phyloP scores from a whole-genome alignment of 35 echinoderm and acorn worm genomes.

The Anneissia japonica region DNA sequence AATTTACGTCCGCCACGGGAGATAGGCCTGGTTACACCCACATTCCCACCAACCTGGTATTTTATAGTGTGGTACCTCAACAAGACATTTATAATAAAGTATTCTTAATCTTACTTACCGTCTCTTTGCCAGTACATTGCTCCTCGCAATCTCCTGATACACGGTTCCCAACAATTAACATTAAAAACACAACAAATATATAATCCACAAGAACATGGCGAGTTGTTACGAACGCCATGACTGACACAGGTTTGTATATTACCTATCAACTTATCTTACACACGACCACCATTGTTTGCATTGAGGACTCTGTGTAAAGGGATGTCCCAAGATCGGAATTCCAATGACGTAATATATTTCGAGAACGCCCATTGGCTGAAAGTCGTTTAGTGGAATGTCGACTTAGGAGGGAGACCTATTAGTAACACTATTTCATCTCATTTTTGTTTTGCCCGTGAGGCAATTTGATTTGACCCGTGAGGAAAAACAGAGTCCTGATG shows the following conservation, averaged over 20 bases:
- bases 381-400: neutral
- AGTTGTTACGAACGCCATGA: neutral
- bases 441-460: too few species aligned
- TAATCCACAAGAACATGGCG: neutral
- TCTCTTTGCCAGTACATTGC: neutral
- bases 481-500: too few species aligned
- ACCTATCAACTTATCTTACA: neutral
- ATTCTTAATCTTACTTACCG: neutral
- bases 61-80: too few species aligned
- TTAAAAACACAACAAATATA: neutral
- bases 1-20: too few species aligned
- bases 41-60: too few species aligned
- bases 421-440: too few species aligned
- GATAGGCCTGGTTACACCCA: too few species aligned
- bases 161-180: neutral
- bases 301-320: neutral
- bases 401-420: too few species aligned
- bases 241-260: neutral
- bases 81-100: too few species aligned
- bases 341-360: neutral
- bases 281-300: neutral
- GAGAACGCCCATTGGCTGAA: neutral
- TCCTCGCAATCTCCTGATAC: neutral
- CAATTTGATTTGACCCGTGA: too few species aligned
- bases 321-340: neutral